Evolutionary conservation across 1,140 invertebrate species (phyloP).

Genomic region (Rhagoletis zephyria): DNA sequence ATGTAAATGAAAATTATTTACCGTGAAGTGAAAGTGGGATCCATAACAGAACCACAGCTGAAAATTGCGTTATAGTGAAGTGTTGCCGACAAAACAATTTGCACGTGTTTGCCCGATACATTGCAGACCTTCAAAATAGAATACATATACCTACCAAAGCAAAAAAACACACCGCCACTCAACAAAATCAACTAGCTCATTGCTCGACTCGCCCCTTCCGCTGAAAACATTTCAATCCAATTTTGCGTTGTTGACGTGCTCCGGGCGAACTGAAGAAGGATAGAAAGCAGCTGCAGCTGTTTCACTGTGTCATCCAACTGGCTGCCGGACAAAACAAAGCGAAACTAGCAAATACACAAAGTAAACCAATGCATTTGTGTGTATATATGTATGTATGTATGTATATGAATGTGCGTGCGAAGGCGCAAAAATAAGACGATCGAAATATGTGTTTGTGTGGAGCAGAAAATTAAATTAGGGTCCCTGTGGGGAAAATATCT

Average conservation of each 20-base stretch:
- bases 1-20: no score
- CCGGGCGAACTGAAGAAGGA: background rate
- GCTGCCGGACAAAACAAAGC: background rate
- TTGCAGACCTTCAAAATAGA: background rate
- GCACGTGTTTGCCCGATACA: background rate
- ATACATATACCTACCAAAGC: background rate
- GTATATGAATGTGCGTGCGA: background rate
- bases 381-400: background rate
- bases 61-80: background rate
- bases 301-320: constrained; percentile 38
- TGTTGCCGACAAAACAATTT: background rate
- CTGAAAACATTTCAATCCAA: background rate
- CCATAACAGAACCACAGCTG: background rate
- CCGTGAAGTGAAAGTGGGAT: background rate
- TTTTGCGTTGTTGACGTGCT: background rate
- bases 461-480: background rate
- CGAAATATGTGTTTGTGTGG: background rate
- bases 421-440: background rate
- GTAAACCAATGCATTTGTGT: background rate
- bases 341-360: background rate
- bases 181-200: background rate
- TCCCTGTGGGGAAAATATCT: no score
- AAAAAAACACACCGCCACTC: background rate
- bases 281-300: constrained; percentile 40
- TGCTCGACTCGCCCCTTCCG: background rate